phyloP scores from a whole-genome alignment of 1,140 invertebrate species.

The Anoplolepis gracilipes region DNA sequence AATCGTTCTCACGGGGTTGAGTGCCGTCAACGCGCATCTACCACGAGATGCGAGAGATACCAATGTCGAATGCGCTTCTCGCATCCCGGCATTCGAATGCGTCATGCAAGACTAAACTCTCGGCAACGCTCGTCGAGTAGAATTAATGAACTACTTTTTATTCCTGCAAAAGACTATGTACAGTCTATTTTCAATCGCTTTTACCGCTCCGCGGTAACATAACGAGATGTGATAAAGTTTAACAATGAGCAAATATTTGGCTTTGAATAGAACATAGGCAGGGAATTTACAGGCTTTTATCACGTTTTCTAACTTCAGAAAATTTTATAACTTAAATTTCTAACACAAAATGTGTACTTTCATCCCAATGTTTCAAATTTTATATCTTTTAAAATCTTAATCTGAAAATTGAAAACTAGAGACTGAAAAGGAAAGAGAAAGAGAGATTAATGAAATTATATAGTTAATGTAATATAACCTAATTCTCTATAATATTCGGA shows the following conservation, averaged over 20 bases:
- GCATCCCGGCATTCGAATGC: slow-evolving; percentile 30
- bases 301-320: background rate
- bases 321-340: slow-evolving; percentile 17
- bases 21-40: slow-evolving; percentile 1
- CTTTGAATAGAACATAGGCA: background rate
- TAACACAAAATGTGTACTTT: background rate
- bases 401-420: too few species aligned
- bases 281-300: background rate
- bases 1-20: background rate
- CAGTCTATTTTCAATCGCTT: background rate
- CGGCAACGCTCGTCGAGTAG: background rate
- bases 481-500: background rate
- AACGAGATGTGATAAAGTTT: background rate
- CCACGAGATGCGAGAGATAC: background rate
- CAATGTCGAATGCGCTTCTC: slow-evolving; percentile 32
- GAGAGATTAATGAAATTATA: background rate
- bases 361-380: background rate
- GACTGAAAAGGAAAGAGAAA: background rate
- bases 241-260: slow-evolving; percentile 26
- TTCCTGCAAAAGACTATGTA: slow-evolving; percentile 6
- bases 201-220: background rate
- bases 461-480: background rate
- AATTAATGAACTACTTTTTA: slow-evolving; percentile 26
- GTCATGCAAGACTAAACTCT: background rate
- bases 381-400: background rate